Conservation (phyloP, 2,797 vertebrate genomes). For the Mastacembelus armatus region DNA sequence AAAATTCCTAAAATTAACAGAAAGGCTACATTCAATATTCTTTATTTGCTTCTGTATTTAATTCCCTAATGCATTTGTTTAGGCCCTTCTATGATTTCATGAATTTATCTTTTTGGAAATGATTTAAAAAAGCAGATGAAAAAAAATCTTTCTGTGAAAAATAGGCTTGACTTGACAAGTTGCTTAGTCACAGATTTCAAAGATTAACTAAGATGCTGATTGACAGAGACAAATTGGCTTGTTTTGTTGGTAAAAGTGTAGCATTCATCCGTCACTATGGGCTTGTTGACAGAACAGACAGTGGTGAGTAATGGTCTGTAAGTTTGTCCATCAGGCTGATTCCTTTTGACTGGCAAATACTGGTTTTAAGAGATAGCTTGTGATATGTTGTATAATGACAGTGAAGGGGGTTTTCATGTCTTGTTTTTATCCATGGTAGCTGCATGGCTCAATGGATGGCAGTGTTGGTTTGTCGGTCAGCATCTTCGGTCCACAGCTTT, state of each 20-base stretch:
- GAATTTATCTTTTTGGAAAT: background rate
- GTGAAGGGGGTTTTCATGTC: background rate
- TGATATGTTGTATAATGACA: background rate
- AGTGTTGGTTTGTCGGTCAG: background rate
- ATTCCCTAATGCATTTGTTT: background rate
- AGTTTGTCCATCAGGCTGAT: constrained; percentile 26
- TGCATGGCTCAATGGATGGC: too few relatives aligned
- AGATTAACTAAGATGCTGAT: constrained; percentile 34
- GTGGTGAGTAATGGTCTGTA: constrained; percentile 44
- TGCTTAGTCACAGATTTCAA: constrained; percentile 30
- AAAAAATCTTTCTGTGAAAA: background rate
- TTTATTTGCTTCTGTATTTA: background rate
- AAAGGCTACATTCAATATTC: background rate
- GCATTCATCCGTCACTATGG: constrained; percentile 39
- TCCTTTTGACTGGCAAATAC: constrained; percentile 12
- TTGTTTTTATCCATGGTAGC: background rate
- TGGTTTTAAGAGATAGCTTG: constrained; percentile 16
- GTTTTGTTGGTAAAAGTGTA: constrained; percentile 26
- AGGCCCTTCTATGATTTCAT: background rate
- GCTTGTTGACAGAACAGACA: constrained; percentile 39
- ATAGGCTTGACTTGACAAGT: constrained; percentile 31
- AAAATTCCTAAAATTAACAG: background rate
- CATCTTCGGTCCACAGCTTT: background rate
- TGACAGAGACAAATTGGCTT: constrained; percentile 45
- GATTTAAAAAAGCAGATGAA: background rate